Base-by-base conservation (phyloP, 1,140 invertebrate species). In the Phymorhynchus buccinoides region DNA sequence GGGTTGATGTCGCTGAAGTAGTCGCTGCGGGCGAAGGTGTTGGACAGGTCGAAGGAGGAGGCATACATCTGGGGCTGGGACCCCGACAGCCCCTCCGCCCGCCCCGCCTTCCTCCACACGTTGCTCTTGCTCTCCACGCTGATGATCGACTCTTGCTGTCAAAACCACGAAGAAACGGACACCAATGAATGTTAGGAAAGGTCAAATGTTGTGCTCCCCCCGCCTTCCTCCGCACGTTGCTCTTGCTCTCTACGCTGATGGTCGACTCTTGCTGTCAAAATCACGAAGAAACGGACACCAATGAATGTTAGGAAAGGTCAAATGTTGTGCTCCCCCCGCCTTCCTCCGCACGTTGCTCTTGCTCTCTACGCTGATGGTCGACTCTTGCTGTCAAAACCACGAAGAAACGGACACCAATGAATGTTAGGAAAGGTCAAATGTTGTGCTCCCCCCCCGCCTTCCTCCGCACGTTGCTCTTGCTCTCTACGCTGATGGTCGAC, bases 1-100 rank as follows among this genome's bases (percentile, higher is more conserved):
- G 98, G 98, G 95, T 99, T 99, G 42, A 99, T 97, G 93, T 99
- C 99, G 80, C 92, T 93, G 88, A 94, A 94, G 83, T 93, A 94
- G 83, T 93, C 92, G 56, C 90, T 92, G 88, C 93, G 91, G 32
- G 91, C 90, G 14, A 93, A 80, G 0, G 92, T 89, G 80, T 91
- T 87, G 14, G 91, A 90, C 2, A 93, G 88, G 75, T 93, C 93
- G 78, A 91, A 89, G n/a, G 90, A 89, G 0, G 92, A 93, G 18
- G 90, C 87, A 62, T 88, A 86, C 16, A 87, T 88, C 41, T 86
- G 85, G 27, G 85, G 84, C 32, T 85, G 62, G n/a, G 87, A 88
- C 66, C 84, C 87, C n/a, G 85, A 86, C 71, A 88, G 27, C 6
- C 42, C 73, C 12, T 83, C 81, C 3, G n/a, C 35, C 22, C 81